Evolutionary conservation across 1,140 invertebrate genomes (phyloP).

Genomic region (Calephelis virginiensis): DNA sequence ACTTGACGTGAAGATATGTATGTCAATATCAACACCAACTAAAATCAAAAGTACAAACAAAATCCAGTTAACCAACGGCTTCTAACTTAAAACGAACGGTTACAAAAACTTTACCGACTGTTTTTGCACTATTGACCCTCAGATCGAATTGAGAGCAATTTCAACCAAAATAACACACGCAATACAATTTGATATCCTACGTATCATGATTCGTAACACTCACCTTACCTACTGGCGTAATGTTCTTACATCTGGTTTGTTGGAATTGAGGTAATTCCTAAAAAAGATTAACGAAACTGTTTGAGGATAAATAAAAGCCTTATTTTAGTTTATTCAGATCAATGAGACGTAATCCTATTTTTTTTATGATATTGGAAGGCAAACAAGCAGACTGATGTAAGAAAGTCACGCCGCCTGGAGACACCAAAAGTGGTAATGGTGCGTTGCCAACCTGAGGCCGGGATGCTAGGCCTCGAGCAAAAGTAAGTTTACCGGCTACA

Average conservation of each 20-base stretch:
- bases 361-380: no score
- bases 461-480: no score
- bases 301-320: background rate
- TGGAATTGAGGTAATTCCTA: conserved; percentile 1
- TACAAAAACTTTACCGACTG: background rate
- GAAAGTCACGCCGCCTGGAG: no score
- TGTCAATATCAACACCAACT: no score
- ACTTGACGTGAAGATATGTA: no score
- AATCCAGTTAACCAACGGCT: background rate
- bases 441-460: no score
- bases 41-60: background rate
- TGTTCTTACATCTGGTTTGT: conserved; percentile 2
- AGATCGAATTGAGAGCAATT: conserved; percentile 11
- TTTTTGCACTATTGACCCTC: conserved; percentile 11
- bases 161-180: background rate
- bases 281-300: background rate
- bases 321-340: conserved; percentile 2
- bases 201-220: conserved; percentile 3
- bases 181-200: conserved; percentile 1
- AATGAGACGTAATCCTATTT: background rate
- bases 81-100: background rate
- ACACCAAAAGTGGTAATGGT: no score
- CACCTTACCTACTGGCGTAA: background rate
- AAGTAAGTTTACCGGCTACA: no score
- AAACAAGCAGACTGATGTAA: no score